Conservation (phyloP, 2,797 vertebrate genomes). For the Alfaro cultratus region DNA sequence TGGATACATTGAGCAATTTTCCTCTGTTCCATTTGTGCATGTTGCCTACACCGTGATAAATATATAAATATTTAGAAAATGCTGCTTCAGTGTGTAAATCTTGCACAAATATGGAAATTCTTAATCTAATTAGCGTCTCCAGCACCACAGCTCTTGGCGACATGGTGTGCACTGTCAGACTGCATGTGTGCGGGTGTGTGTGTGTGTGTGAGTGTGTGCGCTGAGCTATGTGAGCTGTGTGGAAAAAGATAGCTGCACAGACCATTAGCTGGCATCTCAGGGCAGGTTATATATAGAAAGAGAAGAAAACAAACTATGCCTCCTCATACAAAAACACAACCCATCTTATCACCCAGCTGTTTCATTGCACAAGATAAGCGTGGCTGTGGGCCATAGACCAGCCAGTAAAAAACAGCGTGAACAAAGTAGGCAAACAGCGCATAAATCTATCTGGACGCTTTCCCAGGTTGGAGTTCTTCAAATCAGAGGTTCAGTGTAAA, state of each 20-base stretch:
- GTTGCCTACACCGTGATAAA: background rate
- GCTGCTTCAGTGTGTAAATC: background rate
- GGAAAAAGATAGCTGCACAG: slow-evolving; percentile 69
- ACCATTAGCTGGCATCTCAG: slow-evolving; percentile 46
- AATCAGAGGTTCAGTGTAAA: slow-evolving; percentile 8
- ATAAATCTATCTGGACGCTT: slow-evolving; percentile 36
- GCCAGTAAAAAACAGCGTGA: slow-evolving; percentile 14
- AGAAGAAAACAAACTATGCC: slow-evolving; percentile 56
- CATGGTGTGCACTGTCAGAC: slow-evolving; percentile 26
- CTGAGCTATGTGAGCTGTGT: slow-evolving; percentile 70
- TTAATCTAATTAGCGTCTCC: slow-evolving; percentile 64
- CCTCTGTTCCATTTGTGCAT: background rate
- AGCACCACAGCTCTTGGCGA: slow-evolving; percentile 30
- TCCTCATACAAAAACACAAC: slow-evolving; percentile 32
- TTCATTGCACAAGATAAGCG: slow-evolving; percentile 58
- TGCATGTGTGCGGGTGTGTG: background rate
- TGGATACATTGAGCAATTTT: background rate
- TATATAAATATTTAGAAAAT: slow-evolving; percentile 16
- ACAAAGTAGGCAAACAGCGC: slow-evolving; percentile 34
- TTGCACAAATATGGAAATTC: slow-evolving; percentile 9
- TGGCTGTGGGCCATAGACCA: slow-evolving; percentile 37
- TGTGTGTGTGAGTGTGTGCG: slow-evolving; percentile 11
- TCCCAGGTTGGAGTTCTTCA: slow-evolving; percentile 31
- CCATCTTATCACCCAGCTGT: slow-evolving; percentile 57
- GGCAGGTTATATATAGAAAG: slow-evolving; percentile 74